Base-by-base conservation (phyloP, 2,888 invertebrate species). In the Andrena bicolor region DNA sequence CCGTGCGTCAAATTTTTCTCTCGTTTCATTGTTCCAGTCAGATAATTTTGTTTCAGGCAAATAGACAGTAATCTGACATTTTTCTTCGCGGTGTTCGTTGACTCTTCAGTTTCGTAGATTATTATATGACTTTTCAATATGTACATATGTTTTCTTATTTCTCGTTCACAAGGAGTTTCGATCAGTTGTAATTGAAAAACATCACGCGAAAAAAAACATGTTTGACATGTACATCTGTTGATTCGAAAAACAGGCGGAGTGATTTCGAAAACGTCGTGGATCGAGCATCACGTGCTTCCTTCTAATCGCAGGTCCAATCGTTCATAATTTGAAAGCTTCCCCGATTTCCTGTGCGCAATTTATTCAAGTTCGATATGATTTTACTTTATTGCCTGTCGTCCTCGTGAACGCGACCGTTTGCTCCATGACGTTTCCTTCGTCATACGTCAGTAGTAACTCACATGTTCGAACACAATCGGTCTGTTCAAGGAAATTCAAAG, bases 1-100 rank as follows among this genome's bases (percentile, higher is more conserved):
- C 70, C 80, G 84, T 81, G 30, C 73, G 85, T 85, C 85, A 85
- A 81, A 82, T 85, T 82, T 85, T 85, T 85, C 76, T 68, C 78
- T 72, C 84, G 69, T 82, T 84, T 85, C 85, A 76, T 84, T 85
- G 85, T 82, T 85, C 82, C 79, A 58, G 1, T 41, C 51, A 23
- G 58, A 70, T 73, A 56, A 76, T 78, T 85, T 85, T 85, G 85
- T 85, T 85, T 85, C 49, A 30, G 20, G 7, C 16, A 13, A 51
- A 72, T 51, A 53, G 76, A 61, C 76, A 72, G 71, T 74, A 70
- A 82, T 75, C 84, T 79, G 76, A 74, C 85, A 82, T 84, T 79
- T 84, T 82, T 78, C 77, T 30, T 80, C 65, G 65, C 60, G 60
- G 69, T 73, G 58, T 76, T 80, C 79, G 65, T 82, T 65, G 75